Base-by-base conservation (phyloP, 2,888 invertebrate species). In the Aleiodes testaceus region DNA sequence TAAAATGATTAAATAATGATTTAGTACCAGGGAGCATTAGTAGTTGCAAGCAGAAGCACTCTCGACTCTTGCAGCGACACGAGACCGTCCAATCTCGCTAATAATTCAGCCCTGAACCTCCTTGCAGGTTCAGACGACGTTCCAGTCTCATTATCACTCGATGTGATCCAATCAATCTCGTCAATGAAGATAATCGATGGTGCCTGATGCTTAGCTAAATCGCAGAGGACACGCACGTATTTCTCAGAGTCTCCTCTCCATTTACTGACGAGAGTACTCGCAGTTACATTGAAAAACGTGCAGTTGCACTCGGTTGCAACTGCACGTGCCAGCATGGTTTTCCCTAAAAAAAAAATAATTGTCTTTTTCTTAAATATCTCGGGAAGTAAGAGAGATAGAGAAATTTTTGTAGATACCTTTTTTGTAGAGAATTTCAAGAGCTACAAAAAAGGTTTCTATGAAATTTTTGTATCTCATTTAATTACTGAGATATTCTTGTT, bases 231-330 rank as follows among this genome's bases (percentile, higher is more conserved):
- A 88, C 95, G 92, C 52, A 98, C 90, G 79, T 97, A 92, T 88
- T 97, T 97, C 88, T 98, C 98, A 0, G 97, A 97, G 79, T 98
- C 98, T 0, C 98, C 98, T 36, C 97, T 90, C 97, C 97, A 98
- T 88, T 98, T 98, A 81, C 95, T 96, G n/a, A 97, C 92, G 52
- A 98, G 91, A 2, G 94, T 93, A 81, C 97, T 95, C 73, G 96
- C 94, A 1, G 96, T 93, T 12, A 98, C 92, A 84, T 97, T 97
- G 86, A 98, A 97, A 88, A 98, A 97, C 0, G 95, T 95, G 73
- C 91, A 90, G 3, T 89, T 91, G 75, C 94, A 93, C 87, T 97
- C 95, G 0, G 93, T 91, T 3, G 97, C 97, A 1, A 96, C 92
- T 0, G 96, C 96, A 87, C 94, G 94, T 0, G 97, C 98, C 77